Base-by-base conservation (phyloP, 2,113 vertebrate species). In the Sylvia atricapilla region DNA sequence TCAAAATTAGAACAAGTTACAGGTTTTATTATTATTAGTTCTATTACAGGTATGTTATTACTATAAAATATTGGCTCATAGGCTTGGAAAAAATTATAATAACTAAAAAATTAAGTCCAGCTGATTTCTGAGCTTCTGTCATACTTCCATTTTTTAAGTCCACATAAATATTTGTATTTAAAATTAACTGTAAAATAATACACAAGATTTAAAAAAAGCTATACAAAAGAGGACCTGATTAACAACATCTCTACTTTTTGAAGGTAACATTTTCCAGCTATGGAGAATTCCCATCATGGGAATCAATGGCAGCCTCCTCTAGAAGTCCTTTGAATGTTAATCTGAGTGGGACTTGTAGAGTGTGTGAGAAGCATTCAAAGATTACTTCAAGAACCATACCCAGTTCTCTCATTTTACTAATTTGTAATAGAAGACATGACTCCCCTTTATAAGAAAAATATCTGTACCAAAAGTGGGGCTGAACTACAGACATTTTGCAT, bases 291-390 rank as follows among this genome's bases (percentile, higher is more conserved):
- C 27, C 10, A 56, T 37, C 37, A 37, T 37, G 18, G 13, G 12
- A 62, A 72, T 59, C 19, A 81, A 5, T 22, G 25, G n/a, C 78
- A 69, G 7, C 7, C 5, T 62, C 6, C 43, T 89, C 18, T 63
- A 25, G 28, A 80, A 80, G 15, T 49, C 25, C 9, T 93, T 87
- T 84, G 24, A 86, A 72, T 44, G 44, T 4, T 89, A 68, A 64
- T 68, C 68, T 79, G 62, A 31, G 10, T 43, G 67, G n/a, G 13
- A 49, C 6, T 50, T 72, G 28, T 18, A 37, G 13, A 83, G 8
- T 11, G 28, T 0, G 0, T 43, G 33, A 0, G 8, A 83, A 70
- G 5, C 10, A 69, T 70, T 30, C 15, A 83, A 52, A 52, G 23
- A 86, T 31, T 75, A 16, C 27, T 53, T 53, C 47, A 63, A 49